Evolutionary conservation across 2,113 vertebrate species (phyloP).

Genomic region (Plecotus auritus): DNA sequence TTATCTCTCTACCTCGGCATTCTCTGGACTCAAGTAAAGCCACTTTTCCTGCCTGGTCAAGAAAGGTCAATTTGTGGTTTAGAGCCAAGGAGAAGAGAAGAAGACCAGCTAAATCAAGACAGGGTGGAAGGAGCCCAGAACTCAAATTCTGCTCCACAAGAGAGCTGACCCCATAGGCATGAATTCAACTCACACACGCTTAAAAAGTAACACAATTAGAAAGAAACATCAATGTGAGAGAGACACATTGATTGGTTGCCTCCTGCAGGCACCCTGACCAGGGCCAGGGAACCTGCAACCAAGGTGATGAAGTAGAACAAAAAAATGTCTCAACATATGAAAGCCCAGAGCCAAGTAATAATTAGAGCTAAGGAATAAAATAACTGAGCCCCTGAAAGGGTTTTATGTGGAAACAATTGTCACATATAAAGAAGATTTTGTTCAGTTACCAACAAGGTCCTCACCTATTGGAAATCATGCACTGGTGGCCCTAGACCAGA

Average conservation of each 20-base stretch:
- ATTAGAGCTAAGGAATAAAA: not conserved
- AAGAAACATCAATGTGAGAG: too few relatives aligned
- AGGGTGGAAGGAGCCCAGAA: not conserved
- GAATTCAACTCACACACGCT: not conserved
- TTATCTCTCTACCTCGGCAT: not conserved
- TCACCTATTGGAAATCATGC: conserved; percentile 52
- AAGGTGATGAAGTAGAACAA: not conserved
- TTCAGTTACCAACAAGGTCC: conserved; percentile 62
- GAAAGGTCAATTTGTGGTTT: not conserved
- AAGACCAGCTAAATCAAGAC: not conserved
- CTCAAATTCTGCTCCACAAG: not conserved
- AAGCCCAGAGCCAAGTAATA: not conserved
- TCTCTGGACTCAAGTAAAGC: not conserved
- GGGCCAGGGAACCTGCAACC: too few relatives aligned
- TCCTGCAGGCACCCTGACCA: too few relatives aligned
- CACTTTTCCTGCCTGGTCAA: not conserved
- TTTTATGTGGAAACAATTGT: conserved; percentile 30
- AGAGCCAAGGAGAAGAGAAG: not conserved
- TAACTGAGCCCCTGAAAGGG: not conserved
- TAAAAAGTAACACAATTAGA: not conserved
- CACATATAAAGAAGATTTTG: conserved; percentile 48
- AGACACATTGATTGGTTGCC: too few relatives aligned
- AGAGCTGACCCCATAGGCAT: not conserved
- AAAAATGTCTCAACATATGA: not conserved
- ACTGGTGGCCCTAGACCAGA: not conserved